Percentiles rank a stretch among this genome's conserved stretches.
Conservation (phyloP, 2,113 vertebrate genomes). For the Dicerorhinus sumatrensis region DNA sequence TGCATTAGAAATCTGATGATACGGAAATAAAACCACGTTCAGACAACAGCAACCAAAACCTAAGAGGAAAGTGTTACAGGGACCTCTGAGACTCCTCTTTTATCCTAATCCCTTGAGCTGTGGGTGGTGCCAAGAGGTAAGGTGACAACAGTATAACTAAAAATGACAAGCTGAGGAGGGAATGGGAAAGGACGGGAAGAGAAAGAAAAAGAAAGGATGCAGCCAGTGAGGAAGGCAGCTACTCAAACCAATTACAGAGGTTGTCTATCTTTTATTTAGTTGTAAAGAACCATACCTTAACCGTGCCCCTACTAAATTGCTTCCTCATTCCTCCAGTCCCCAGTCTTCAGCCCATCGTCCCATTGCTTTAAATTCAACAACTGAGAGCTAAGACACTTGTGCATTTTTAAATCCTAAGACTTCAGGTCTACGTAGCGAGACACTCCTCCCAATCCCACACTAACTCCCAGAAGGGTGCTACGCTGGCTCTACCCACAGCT, state of each 20-base stretch:
- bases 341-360: background rate
- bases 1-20: background rate
- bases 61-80: background rate
- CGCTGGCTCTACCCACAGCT: background rate
- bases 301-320: background rate
- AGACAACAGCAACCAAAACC: constrained; percentile 21
- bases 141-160: background rate
- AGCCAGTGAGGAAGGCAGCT: background rate
- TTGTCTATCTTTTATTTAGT: background rate
- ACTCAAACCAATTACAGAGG: background rate
- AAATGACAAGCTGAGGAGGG: background rate
- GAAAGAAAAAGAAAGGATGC: background rate
- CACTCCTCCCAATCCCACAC: background rate
- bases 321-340: background rate
- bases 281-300: background rate
- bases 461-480: background rate
- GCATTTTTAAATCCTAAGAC: background rate
- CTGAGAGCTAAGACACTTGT: background rate
- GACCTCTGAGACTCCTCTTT: background rate
- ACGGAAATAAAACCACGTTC: background rate
- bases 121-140: background rate
- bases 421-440: background rate
- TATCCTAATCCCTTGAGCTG: background rate
- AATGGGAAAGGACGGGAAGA: background rate
- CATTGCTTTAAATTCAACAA: background rate